Base-by-base conservation (phyloP, 2,888 invertebrate species). In the Loripinus fragilis region DNA sequence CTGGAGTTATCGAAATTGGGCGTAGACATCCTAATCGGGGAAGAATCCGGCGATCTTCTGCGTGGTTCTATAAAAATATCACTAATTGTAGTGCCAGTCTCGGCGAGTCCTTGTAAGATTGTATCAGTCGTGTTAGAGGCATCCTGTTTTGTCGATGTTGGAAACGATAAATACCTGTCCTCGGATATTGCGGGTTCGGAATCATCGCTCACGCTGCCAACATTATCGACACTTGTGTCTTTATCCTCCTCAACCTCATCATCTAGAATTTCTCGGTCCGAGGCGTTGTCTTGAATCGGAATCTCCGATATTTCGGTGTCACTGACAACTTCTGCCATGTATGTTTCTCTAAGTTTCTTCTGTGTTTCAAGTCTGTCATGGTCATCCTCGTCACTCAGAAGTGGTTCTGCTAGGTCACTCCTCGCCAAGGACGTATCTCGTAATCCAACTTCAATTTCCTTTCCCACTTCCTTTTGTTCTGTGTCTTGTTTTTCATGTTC, bases 161-260 rank as follows among this genome's bases (percentile, higher is more conserved):
- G 76, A 48, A 85, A 74, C 12, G 77, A 81, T 74, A 85, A 69
- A 45, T 83, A 83, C 25, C 77, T 71, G 41, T 86, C 81, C 20
- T 64, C 60, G 0, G 80, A 83, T 10, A 83, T 74, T 48, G 82
- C 76, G 33, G 80, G 38, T 30, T 86, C 86, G 64, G 80, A 83
- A 25, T 86, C 86, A 73, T 88, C 87, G 80, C 88, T 88, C 12
- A 86, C 88, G 81, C 87, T 86, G 20, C 78, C 85, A n/a, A 85
- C 76, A 55, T 83, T 83, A 23, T 83, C 85, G 38, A 83, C 81
- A 35, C 78, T 85, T 38, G 75, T 67, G 38, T 73, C 76, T 30
- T 78, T 71, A 20, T 81, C 83, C 33, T 79, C 81, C n/a, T 77
- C 83, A 30, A 73, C 75, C 64, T 76, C 74, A 25, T 81, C 78